phyloP scores from a whole-genome alignment of 2,113 vertebrate genomes.

The Lagopus muta region DNA sequence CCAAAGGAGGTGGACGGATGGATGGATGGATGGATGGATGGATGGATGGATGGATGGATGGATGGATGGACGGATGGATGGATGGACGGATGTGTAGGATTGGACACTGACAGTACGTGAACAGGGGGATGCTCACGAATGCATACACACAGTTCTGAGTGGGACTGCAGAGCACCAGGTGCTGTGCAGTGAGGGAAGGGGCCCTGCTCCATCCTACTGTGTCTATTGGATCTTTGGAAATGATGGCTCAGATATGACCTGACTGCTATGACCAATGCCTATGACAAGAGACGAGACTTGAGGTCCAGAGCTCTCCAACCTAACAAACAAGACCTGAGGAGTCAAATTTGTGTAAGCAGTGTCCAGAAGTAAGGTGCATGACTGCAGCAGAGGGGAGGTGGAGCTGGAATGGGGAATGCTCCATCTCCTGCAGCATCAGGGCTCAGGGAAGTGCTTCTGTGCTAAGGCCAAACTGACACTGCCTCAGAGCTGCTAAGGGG shows the following conservation, averaged over 20 bases:
- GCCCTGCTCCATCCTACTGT: slow-evolving; percentile 23
- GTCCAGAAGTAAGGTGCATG: slow-evolving; percentile 17
- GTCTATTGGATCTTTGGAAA: slow-evolving; percentile 42
- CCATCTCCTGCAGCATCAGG: neutral
- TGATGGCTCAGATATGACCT: slow-evolving; percentile 25
- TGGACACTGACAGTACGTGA: fast-evolving
- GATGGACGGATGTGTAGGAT: neutral
- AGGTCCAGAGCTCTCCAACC: slow-evolving; percentile 29
- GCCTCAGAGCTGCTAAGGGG: neutral
- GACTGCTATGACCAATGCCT: neutral
- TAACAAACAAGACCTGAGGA: slow-evolving; percentile 4
- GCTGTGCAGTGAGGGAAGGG: neutral
- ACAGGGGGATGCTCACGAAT: fast-evolving
- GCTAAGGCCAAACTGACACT: neutral
- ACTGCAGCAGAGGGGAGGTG: neutral
- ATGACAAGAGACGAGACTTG: neutral
- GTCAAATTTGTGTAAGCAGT: neutral
- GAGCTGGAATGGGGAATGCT: neutral
- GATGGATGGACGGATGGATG: no score
- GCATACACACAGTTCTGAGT: neutral
- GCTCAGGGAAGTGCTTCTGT: neutral
- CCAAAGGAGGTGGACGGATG: neutral
- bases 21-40: no score
- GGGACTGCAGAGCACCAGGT: fast-evolving
- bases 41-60: no score